Evolutionary conservation across 1,140 invertebrate genomes (phyloP).

Genomic region (Drosophila subpulchrella): DNA sequence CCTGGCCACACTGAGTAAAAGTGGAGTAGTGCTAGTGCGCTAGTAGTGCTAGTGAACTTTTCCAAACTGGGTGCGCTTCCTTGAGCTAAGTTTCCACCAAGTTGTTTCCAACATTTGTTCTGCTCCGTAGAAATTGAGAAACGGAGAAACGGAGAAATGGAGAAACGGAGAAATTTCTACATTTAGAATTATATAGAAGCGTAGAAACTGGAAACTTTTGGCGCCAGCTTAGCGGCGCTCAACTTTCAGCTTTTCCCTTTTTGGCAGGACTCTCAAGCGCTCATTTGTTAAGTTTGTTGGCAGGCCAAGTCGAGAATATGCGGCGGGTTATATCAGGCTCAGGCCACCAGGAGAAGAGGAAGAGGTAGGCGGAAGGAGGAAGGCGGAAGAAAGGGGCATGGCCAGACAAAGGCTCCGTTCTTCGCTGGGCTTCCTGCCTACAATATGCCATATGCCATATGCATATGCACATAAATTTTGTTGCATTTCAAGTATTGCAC

Average conservation of each 20-base stretch:
- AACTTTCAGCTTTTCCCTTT: constrained; percentile 35
- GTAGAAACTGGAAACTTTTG: constrained; percentile 42
- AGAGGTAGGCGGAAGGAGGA: not conserved
- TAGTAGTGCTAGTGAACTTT: constrained; percentile 28
- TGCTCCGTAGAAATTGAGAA: constrained; percentile 14
- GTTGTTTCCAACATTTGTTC: constrained; percentile 25
- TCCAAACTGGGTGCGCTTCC: constrained; percentile 27
- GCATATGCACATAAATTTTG: constrained; percentile 75
- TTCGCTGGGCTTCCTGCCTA: constrained; percentile 20
- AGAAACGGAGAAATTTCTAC: not conserved
- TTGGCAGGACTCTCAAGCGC: constrained; percentile 48
- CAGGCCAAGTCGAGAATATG: constrained; percentile 25
- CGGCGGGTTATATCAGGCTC: not conserved
- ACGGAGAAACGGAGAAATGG: not conserved
- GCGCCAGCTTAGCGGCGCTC: constrained; percentile 59
- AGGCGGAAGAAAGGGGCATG: constrained; percentile 2
- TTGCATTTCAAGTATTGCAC: constrained; percentile 43
- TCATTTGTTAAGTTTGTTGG: constrained; percentile 68
- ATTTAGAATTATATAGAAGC: not conserved
- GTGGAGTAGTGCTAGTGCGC: constrained; percentile 17
- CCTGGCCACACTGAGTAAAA: constrained; percentile 17
- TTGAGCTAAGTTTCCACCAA: constrained; percentile 26
- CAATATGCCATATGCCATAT: constrained; percentile 59
- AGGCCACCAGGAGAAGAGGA: not conserved
- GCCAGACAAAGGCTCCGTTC: constrained; percentile 23